Evolutionary conservation across 2,888 invertebrate genomes (phyloP), one percentile per base, ranked within the genome.

Genomic region (Leucoma salicis): DNA sequence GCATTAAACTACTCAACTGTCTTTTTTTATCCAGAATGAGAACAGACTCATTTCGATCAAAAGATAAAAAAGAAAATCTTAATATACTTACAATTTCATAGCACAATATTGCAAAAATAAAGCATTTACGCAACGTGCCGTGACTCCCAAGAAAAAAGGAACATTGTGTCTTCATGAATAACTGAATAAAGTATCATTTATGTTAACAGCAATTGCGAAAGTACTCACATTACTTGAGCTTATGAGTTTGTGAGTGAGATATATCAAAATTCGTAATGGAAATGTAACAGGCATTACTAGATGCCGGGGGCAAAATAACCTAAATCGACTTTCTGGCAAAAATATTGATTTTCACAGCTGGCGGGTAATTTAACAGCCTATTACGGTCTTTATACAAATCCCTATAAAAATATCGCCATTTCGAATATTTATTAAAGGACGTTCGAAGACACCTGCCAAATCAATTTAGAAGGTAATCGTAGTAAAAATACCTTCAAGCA

Each of bases 341-440:
- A 10, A 6, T 27, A 31, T 42, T 15, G 14, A 40, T 39, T 42
- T 14, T 7, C 21, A 1, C 6, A 21, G 21, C 6, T 8, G 21
- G 8, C 21, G 10, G 0, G 7, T 35, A 39, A 39, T 18, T 27
- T 11, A 39, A 18, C 37, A 15, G 27, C 32, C 27, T 31, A 12
- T 15, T 18, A 11, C 34, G 6, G n/a, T 33, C 14, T 28, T 31
- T 29, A 21, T 27, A 27, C 15, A 21, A 21, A 21, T 21, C 21
- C 16, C 13, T 21, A 7, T 11, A n/a, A 29, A n/a, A 21, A 33
- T 39, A 35, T 33, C 15, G 8, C 33, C 16, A 38, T 40, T 45
- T 27, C 16, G 11, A 49, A 38, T 35, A 49, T 38, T 41, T 45
- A 45, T 48, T 14, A 21, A 41, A 25, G 12, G 18, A 14, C 10